These are phyloP conservation scores for Brachirus orientalis DNA, from an alignment of 2,113 vertebrate genomes.

Conservation along the genomic window DNA sequence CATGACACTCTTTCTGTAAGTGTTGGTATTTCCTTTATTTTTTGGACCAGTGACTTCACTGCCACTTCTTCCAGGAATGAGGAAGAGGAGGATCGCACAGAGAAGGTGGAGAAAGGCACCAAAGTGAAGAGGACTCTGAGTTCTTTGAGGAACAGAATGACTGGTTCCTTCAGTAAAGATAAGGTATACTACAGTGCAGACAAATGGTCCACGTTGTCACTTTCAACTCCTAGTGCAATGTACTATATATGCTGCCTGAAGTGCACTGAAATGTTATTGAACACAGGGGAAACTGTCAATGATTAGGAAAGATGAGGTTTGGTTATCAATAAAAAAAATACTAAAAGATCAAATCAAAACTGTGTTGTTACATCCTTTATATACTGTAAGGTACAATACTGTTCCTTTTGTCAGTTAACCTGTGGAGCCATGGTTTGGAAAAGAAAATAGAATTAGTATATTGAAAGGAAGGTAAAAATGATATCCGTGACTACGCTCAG, in stretches of 20 bases:
- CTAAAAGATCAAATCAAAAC: too few relatives aligned
- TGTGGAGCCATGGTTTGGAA: too few relatives aligned
- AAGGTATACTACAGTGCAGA: constrained; percentile 80
- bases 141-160: constrained; percentile 88
- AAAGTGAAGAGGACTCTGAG: constrained; percentile 92
- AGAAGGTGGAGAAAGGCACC: constrained; percentile 87
- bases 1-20: not conserved
- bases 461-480: not conserved
- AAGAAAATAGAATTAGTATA: too few relatives aligned
- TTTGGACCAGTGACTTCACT: not conserved
- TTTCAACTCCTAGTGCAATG: not conserved
- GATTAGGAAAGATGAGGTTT: too few relatives aligned
- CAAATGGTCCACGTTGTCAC: not conserved
- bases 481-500: not conserved
- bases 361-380: too few relatives aligned
- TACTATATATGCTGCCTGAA: not conserved
- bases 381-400: too few relatives aligned
- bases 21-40: not conserved
- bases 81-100: constrained; percentile 80
- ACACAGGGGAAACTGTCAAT: not conserved
- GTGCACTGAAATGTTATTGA: not conserved
- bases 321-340: too few relatives aligned
- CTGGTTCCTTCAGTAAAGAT: constrained; percentile 94
- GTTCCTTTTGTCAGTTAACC: too few relatives aligned
- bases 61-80: constrained; percentile 77